These are phyloP conservation scores for Laticauda colubrina DNA, from an alignment of 2,113 vertebrate genomes.

Conservation along the genomic window DNA sequence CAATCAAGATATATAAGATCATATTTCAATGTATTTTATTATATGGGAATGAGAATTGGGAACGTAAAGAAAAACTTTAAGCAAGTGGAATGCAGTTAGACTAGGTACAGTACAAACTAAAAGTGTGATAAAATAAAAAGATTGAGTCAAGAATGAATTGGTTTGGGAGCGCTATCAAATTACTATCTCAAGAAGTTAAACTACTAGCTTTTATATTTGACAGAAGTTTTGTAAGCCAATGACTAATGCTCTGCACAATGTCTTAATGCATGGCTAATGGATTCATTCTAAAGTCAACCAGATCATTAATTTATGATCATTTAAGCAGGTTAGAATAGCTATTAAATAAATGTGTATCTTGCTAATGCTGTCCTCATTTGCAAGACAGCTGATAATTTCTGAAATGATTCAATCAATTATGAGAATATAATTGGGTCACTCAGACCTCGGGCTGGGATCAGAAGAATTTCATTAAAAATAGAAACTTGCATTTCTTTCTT, in stretches of 20 bases:
- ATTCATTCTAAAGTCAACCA: neutral
- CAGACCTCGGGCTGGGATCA: neutral
- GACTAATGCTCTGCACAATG: neutral
- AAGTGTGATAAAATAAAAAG: neutral
- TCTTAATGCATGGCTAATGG: neutral
- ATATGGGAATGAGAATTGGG: neutral
- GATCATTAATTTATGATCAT: slow-evolving; percentile 21
- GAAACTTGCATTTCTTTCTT: neutral
- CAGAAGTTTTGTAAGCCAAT: slow-evolving; percentile 16
- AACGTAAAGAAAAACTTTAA: neutral
- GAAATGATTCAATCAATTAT: slow-evolving; percentile 17
- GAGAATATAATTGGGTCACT: slow-evolving; percentile 12
- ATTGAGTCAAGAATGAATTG: neutral
- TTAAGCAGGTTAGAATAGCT: slow-evolving; percentile 23
- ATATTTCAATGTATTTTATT: neutral
- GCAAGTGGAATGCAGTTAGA: neutral
- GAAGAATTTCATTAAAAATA: neutral
- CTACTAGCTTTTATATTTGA: slow-evolving; percentile 5
- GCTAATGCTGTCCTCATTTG: slow-evolving; percentile 24
- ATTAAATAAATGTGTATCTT: slow-evolving; percentile 20
- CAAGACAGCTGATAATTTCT: slow-evolving; percentile 23
- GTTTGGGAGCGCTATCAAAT: neutral
- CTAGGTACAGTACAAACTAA: neutral
- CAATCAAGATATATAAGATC: neutral
- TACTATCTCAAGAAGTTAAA: neutral